phyloP scores from a whole-genome alignment of 2,888 invertebrate species.

The Diadromus collaris region DNA sequence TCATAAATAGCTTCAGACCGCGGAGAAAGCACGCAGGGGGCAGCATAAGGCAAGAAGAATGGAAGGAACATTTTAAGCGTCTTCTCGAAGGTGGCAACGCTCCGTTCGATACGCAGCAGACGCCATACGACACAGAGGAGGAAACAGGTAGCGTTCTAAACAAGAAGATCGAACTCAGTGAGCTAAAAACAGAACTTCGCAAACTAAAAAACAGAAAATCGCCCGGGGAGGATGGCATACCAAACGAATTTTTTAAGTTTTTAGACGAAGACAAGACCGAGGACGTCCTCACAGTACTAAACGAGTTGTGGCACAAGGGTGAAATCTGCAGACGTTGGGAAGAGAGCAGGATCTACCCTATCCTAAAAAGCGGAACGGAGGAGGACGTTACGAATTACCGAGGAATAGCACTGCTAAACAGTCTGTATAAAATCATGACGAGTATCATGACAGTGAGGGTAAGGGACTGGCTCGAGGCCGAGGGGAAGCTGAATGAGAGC shows the following conservation, averaged over 20 bases:
- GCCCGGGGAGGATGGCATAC: neutral
- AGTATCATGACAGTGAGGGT: slow-evolving; percentile 40
- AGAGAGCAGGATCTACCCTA: slow-evolving; percentile 18
- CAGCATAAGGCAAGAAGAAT: neutral
- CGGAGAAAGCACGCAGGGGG: neutral
- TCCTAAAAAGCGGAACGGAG: slow-evolving; percentile 33
- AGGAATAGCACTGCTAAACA: slow-evolving; percentile 40
- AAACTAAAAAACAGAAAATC: neutral
- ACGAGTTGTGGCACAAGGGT: neutral
- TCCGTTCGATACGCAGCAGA: neutral
- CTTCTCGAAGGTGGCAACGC: neutral
- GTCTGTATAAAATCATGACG: slow-evolving; percentile 47
- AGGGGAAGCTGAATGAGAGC: slow-evolving; percentile 47
- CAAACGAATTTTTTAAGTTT: neutral
- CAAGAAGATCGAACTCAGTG: neutral
- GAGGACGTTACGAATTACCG: slow-evolving; percentile 32
- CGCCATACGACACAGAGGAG: neutral
- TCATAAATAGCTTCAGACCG: neutral
- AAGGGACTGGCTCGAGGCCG: slow-evolving; percentile 38
- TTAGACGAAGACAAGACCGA: neutral
- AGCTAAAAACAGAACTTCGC: neutral
- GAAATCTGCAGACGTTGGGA: neutral
- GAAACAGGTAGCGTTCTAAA: neutral
- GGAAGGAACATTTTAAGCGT: neutral
- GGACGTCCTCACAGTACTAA: neutral